These are phyloP conservation scores for Poecilia gillii DNA, from an alignment of 2,797 vertebrate genomes.

Conservation along the genomic window DNA sequence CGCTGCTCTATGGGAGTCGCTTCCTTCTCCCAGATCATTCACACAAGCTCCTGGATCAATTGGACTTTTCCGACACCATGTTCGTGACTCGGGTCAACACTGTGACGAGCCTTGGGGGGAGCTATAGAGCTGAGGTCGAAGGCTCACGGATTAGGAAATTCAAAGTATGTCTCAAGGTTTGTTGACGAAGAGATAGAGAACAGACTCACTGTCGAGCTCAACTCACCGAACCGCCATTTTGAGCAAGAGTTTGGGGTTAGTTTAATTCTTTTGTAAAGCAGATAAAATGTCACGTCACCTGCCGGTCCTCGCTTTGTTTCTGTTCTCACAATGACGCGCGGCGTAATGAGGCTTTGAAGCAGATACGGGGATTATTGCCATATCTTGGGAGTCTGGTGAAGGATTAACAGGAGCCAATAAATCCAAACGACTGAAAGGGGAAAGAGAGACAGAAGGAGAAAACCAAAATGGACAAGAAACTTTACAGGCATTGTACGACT, in stretches of 20 bases:
- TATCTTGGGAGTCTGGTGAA: slow-evolving; percentile 49
- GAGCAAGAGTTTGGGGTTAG: slow-evolving; percentile 5
- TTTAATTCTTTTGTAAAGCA: slow-evolving; percentile 9
- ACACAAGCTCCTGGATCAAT: slow-evolving; percentile 39
- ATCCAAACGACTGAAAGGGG: slow-evolving; percentile 43
- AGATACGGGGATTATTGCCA: slow-evolving; percentile 43
- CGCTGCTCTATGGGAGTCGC: slow-evolving; percentile 8
- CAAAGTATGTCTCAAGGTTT: slow-evolving; percentile 34
- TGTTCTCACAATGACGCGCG: slow-evolving; percentile 19
- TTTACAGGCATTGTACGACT: slow-evolving; percentile 30
- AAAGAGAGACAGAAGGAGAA: slow-evolving; percentile 18
- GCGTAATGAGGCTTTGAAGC: slow-evolving; percentile 40
- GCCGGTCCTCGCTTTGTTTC: slow-evolving; percentile 24
- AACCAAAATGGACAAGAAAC: slow-evolving; percentile 25
- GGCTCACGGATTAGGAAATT: slow-evolving; percentile 35
- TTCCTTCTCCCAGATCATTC: slow-evolving; percentile 45
- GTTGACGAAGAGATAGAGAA: slow-evolving; percentile 2
- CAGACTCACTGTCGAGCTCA: slow-evolving; percentile 24
- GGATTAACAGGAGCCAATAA: slow-evolving; percentile 37
- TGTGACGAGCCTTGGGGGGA: slow-evolving; percentile 57
- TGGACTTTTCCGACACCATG: slow-evolving; percentile 28
- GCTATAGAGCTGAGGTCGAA: slow-evolving; percentile 28
- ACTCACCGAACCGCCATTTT: not conserved
- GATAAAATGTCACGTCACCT: slow-evolving; percentile 25
- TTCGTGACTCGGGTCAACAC: slow-evolving; percentile 47